phyloP scores from a whole-genome alignment of 2,113 vertebrate species.

The Actenoides hombroni region DNA sequence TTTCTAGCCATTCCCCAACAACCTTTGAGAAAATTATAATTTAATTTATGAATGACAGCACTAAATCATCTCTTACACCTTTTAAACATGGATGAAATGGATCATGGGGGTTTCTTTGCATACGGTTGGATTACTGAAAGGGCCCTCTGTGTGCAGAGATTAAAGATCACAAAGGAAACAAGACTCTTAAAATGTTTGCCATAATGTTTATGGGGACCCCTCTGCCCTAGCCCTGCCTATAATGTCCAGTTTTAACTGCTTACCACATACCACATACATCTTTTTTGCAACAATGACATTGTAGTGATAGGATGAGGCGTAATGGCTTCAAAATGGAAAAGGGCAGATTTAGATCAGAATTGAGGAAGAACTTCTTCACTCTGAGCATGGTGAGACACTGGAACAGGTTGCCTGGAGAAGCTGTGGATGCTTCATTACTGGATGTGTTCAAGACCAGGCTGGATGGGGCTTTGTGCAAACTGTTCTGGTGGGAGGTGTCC shows the following conservation, averaged over 20 bases:
- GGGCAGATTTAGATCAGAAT: no score
- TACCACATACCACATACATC: not conserved
- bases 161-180: not conserved
- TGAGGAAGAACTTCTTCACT: no score
- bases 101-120: not conserved
- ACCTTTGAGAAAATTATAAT: not conserved
- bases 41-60: not conserved
- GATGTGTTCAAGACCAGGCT: no score
- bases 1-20: no score
- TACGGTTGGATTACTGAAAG: not conserved
- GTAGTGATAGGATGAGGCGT: no score
- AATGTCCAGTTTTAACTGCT: not conserved
- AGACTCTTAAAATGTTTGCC: no score
- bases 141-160: not conserved
- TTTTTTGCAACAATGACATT: not conserved
- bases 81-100: not conserved
- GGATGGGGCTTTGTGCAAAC: no score
- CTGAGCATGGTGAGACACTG: no score
- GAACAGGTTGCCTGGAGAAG: no score
- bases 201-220: not conserved
- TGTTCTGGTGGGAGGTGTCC: no score
- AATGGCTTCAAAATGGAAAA: no score
- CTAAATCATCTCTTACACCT: not conserved
- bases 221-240: not conserved
- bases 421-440: no score